phyloP scores from a whole-genome alignment of 2,113 vertebrate genomes.

The Oenanthe melanoleuca region DNA sequence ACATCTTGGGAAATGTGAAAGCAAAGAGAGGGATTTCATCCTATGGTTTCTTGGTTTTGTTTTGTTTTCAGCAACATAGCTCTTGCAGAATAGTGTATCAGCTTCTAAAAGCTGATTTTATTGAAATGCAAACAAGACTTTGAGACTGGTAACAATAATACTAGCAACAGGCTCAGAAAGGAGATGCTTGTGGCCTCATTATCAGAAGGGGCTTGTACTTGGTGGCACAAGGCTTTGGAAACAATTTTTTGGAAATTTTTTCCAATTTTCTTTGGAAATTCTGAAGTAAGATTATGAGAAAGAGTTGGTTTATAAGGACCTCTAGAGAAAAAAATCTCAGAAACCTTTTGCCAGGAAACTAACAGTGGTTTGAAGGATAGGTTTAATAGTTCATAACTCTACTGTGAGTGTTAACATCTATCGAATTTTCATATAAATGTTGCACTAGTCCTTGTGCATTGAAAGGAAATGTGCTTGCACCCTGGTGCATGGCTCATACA shows the following conservation, averaged over 20 bases:
- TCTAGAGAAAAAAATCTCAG: background rate
- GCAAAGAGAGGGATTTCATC: background rate
- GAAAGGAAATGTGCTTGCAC: constrained; percentile 35
- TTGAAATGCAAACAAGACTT: background rate
- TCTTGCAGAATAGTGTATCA: background rate
- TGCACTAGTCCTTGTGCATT: constrained; percentile 25
- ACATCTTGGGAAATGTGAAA: background rate
- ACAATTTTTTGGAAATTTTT: background rate
- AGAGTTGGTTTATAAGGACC: background rate
- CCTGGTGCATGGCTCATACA: background rate
- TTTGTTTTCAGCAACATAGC: background rate
- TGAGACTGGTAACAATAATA: background rate
- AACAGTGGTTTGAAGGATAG: background rate
- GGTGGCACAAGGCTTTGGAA: background rate
- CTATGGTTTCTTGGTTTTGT: background rate
- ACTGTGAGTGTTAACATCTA: background rate
- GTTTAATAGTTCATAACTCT: background rate
- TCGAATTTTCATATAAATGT: constrained; percentile 8
- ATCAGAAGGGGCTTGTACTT: background rate
- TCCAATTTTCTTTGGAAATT: background rate
- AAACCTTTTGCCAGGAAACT: background rate
- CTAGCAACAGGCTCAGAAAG: background rate
- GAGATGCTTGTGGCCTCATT: background rate
- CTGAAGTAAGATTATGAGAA: background rate
- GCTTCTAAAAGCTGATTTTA: background rate